These are phyloP conservation scores for Zoanthus sansibaricus DNA, from an alignment of 92 coral and sea anemone species.

Conservation along the genomic window DNA sequence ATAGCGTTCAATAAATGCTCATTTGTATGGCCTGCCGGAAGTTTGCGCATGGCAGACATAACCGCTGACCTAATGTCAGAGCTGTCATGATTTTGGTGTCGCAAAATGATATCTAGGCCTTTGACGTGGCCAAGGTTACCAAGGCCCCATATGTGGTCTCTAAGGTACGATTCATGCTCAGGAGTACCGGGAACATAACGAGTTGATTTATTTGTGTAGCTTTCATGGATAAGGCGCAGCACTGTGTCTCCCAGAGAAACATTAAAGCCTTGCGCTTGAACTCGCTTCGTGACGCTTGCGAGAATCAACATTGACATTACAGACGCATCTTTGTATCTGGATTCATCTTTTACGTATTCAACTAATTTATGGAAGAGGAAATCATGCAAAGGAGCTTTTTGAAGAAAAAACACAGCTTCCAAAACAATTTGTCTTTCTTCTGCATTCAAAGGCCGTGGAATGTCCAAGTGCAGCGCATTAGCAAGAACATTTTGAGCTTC, in stretches of 20 bases:
- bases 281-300: slow-evolving; percentile 70
- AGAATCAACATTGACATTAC: slow-evolving; percentile 81
- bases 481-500: slow-evolving; percentile 84
- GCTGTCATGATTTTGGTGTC: slow-evolving; percentile 83
- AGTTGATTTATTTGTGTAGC: slow-evolving; percentile 76
- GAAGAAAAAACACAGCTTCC: slow-evolving; percentile 83
- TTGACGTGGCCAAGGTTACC: slow-evolving; percentile 87
- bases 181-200: slow-evolving; percentile 66
- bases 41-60: slow-evolving; percentile 87
- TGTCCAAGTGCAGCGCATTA: slow-evolving; percentile 65
- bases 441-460: slow-evolving; percentile 76
- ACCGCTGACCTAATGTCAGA: slow-evolving; percentile 86
- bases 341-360: slow-evolving; percentile 18
- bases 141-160: slow-evolving; percentile 90
- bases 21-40: slow-evolving; percentile 67
- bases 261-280: slow-evolving; percentile 79
- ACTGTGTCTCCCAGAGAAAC: slow-evolving; percentile 67
- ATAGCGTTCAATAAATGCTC: slow-evolving; percentile 66
- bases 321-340: slow-evolving; percentile 16
- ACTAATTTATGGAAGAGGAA: slow-evolving; percentile 57
- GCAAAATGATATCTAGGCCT: slow-evolving; percentile 69
- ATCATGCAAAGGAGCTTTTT: slow-evolving; percentile 90
- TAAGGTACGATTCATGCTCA: slow-evolving; percentile 74
- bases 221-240: slow-evolving; percentile 67
- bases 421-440: slow-evolving; percentile 84